Base-by-base conservation (phyloP, 2,888 invertebrate species). In the Thera obeliscata region DNA sequence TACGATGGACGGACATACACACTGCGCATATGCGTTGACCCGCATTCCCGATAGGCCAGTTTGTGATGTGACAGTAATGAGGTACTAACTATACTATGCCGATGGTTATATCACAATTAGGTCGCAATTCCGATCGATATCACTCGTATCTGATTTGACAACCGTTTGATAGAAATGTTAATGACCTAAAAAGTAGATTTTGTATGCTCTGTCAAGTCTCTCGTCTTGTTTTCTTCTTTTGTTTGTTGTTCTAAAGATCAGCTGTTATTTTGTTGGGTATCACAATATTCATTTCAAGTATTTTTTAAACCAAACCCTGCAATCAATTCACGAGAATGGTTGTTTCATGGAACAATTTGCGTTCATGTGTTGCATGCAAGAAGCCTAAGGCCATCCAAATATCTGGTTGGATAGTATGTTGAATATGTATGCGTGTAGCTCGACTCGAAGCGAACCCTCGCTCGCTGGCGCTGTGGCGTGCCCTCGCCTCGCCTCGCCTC, bases 1-100 rank as follows among this genome's bases (percentile, higher is more conserved):
- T 57, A n/a, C 55, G 11, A 57, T 59, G 50, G 56, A 60, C 46
- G 49, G 54, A 73, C 76, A 80, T 76, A 75, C 78, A 78, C 79
- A 84, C 76, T 86, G 85, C 85, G 84, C 86, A 87, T 82, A 84
- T 85, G 86, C 84, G 81, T 82, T 90, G 90, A 90, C 91, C 90
- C 82, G 90, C 84, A 91, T 90, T 88, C 86, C 88, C 88, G 85
- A 88, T 85, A 85, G 87, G 87, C 85, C 84, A 85, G 88, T 88
- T 86, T 86, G 84, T 84, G 83, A 81, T 86, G 86, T 88, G 87
- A 84, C 88, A 81, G 82, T 89, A 89, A 89, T 90, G 87, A 88
- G 87, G 87, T 88, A 83, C 82, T n/a, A n/a, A n/a, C n/a, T n/a
- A n/a, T n/a, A n/a, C n/a, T 82, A 78, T 81, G 81, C 78, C 78